phyloP scores from a whole-genome alignment of 2,888 invertebrate genomes.

The Fissipunctia ypsillon region DNA sequence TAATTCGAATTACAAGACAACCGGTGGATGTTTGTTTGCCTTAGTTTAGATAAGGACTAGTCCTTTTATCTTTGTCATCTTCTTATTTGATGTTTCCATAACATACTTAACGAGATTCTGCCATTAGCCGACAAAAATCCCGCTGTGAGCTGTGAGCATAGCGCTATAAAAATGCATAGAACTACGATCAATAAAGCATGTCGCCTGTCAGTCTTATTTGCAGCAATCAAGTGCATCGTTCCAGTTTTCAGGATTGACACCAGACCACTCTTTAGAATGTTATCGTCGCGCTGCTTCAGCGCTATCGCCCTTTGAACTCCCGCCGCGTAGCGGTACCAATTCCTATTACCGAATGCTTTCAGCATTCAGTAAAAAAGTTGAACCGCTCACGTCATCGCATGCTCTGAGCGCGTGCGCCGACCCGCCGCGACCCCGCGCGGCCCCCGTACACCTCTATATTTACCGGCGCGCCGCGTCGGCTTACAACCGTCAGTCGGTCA shows the following conservation, averaged over 20 bases:
- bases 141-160: not conserved
- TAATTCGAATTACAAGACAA: slow-evolving; percentile 29
- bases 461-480: slow-evolving; percentile 68
- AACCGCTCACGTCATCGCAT: slow-evolving; percentile 80
- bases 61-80: slow-evolving; percentile 13
- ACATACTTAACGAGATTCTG: not conserved
- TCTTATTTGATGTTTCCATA: slow-evolving; percentile 1
- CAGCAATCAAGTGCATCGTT: slow-evolving; percentile 27
- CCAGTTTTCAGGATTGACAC: slow-evolving; percentile 33
- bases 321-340: slow-evolving; percentile 53
- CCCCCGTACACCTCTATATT: slow-evolving; percentile 74
- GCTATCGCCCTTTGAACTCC: slow-evolving; percentile 25
- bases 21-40: slow-evolving; percentile 20
- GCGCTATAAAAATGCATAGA: slow-evolving; percentile 2
- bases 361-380: slow-evolving; percentile 79
- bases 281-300: slow-evolving; percentile 15
- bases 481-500: slow-evolving; percentile 67
- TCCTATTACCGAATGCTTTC: slow-evolving; percentile 69
- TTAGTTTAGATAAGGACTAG: slow-evolving; percentile 26
- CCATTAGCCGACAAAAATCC: slow-evolving; percentile 8
- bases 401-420: slow-evolving; percentile 79
- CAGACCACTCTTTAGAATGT: slow-evolving; percentile 9
- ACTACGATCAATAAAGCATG: slow-evolving; percentile 31
- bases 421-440: slow-evolving; percentile 57
- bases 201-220: slow-evolving; percentile 22